A percentile compares a stretch with the other conserved stretches of the same genome.
Conservation (phyloP, 2,888 invertebrate species). For the Nephrotoma appendiculata region DNA sequence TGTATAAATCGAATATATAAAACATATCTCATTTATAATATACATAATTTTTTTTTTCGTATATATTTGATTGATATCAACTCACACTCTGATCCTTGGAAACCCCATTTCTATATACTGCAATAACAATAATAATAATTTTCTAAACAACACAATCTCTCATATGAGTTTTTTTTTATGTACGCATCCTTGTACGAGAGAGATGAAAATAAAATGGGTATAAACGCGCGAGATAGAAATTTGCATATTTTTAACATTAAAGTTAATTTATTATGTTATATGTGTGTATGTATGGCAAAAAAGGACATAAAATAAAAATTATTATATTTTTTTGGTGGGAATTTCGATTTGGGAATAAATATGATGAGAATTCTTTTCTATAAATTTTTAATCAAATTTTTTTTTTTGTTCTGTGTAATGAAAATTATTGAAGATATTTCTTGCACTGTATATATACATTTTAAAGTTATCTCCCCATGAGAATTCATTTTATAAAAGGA, state of each 20-base stretch:
- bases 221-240: not conserved
- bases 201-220: not conserved
- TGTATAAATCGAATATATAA: not conserved
- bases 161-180: not conserved
- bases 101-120: not conserved
- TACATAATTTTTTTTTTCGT: not conserved
- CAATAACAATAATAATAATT: not conserved
- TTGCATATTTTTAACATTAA: slow-evolving; percentile 4
- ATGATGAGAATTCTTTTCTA: not conserved
- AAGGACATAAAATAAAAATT: not conserved
- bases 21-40: slow-evolving; percentile 2
- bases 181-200: not conserved
- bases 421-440: not conserved
- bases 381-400: not conserved
- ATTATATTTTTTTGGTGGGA: not conserved
- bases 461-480: slow-evolving; percentile 1
- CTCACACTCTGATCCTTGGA: not conserved
- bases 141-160: not conserved
- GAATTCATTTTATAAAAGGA: slow-evolving; percentile 4
- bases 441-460: not conserved
- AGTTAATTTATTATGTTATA: not conserved
- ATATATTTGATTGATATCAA: slow-evolving; percentile 2
- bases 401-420: not conserved
- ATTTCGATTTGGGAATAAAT: not conserved
- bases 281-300: not conserved